phyloP scores from a whole-genome alignment of 2,888 invertebrate genomes.

The Amorpha juglandis region DNA sequence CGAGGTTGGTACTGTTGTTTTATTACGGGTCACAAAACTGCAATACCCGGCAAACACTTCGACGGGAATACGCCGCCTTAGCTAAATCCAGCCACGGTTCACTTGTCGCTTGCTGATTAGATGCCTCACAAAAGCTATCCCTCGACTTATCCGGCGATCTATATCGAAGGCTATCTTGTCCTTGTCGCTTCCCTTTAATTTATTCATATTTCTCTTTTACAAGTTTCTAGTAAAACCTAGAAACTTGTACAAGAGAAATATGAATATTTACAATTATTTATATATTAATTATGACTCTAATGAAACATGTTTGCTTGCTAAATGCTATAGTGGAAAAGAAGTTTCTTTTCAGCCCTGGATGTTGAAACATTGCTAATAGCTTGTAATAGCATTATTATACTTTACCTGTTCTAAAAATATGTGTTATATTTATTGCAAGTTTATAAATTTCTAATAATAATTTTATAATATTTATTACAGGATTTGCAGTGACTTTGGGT shows the following conservation, averaged over 20 bases:
- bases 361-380: not conserved
- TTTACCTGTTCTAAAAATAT: not conserved
- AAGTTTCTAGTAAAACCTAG: too few species aligned
- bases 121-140: conserved; percentile 32
- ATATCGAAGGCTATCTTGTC: conserved; percentile 1
- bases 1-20: conserved; percentile 81
- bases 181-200: conserved; percentile 12
- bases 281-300: conserved; percentile 3
- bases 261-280: conserved; percentile 21
- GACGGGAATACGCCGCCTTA: conserved; percentile 38
- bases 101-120: conserved; percentile 39
- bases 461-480: conserved; percentile 58
- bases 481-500: conserved; percentile 91
- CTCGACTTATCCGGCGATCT: conserved; percentile 7
- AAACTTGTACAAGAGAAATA: too few species aligned
- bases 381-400: not conserved
- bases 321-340: conserved; percentile 6
- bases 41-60: conserved; percentile 35
- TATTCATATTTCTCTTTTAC: conserved; percentile 20
- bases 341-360: not conserved
- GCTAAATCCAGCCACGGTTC: conserved; percentile 42
- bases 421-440: not conserved
- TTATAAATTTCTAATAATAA: not conserved
- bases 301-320: conserved; percentile 16
- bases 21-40: conserved; percentile 39